Percentiles rank a stretch among this genome's conserved stretches.
These are phyloP conservation scores for Macrobrachium rosenbergii DNA, from an alignment of 1,140 invertebrate genomes.

Conservation along the genomic window DNA sequence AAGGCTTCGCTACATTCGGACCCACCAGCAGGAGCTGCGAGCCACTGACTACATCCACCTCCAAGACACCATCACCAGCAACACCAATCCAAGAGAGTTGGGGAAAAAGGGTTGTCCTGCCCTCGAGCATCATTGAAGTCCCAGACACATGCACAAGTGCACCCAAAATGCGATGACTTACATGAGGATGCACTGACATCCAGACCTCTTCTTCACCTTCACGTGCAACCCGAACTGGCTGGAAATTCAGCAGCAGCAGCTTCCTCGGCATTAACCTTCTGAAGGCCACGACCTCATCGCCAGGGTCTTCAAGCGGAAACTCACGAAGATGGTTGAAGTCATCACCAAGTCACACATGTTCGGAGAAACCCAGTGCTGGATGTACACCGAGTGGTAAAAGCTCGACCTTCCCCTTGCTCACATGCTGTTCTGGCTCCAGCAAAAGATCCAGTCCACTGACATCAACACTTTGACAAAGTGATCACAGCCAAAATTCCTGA, in stretches of 20 bases:
- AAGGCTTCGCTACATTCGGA: no score
- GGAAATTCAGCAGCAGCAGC: slow-evolving; percentile 69
- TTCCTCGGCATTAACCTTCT: slow-evolving; percentile 50
- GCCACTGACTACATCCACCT: no score
- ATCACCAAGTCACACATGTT: slow-evolving; percentile 66
- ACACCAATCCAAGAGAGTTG: slow-evolving; percentile 36
- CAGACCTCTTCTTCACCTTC: slow-evolving; percentile 72
- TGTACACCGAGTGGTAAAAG: slow-evolving; percentile 74
- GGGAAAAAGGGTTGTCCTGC: slow-evolving; percentile 69
- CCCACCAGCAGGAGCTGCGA: no score
- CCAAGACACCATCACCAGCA: slow-evolving; percentile 7
- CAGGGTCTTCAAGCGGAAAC: slow-evolving; percentile 26
- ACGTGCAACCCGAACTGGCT: slow-evolving; percentile 72
- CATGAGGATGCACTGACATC: slow-evolving; percentile 71
- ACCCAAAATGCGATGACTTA: slow-evolving; percentile 73
- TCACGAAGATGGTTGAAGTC: slow-evolving; percentile 68
- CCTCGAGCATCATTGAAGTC: slow-evolving; percentile 70
- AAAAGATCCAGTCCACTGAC: slow-evolving; percentile 1
- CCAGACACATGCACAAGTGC: slow-evolving; percentile 70
- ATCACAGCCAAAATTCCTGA: no score
- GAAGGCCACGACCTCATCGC: no score
- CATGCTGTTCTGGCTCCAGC: not conserved
- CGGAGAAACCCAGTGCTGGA: slow-evolving; percentile 65
- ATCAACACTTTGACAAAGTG: not conserved
- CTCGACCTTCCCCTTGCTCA: slow-evolving; percentile 67